Evolutionary conservation across 2,113 vertebrate genomes (phyloP).

Genomic region (Fulmarus glacialis): DNA sequence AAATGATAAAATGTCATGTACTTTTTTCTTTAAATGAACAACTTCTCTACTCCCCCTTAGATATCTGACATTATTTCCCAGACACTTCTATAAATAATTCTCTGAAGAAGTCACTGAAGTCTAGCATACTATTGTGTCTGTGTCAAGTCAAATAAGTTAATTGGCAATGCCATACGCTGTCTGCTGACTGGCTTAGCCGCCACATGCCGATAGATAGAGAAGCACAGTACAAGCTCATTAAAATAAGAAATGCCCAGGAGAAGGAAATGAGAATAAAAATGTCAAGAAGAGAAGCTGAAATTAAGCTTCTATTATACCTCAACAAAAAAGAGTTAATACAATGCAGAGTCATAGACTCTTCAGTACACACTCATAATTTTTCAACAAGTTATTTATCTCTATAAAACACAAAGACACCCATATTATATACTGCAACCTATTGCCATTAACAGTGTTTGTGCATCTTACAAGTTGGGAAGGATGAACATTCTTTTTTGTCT

Average conservation of each 20-base stretch:
- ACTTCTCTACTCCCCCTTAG: not conserved
- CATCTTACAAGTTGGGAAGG: not conserved
- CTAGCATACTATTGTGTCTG: not conserved
- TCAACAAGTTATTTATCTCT: not conserved
- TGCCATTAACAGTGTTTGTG: not conserved
- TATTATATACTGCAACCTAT: not conserved
- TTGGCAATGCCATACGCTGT: not conserved
- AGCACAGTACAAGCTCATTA: constrained; percentile 8
- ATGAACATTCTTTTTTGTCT: not conserved
- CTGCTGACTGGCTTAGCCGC: not conserved
- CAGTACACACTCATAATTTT: not conserved
- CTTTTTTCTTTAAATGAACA: not conserved
- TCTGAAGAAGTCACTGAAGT: constrained; percentile 16
- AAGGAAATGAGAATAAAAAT: constrained; percentile 1
- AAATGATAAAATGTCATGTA: not conserved
- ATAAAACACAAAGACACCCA: not conserved
- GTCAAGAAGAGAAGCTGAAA: not conserved
- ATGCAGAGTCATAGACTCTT: not conserved
- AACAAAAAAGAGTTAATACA: not conserved
- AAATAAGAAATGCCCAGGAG: not conserved
- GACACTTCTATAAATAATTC: constrained; percentile 20
- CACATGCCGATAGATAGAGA: not conserved
- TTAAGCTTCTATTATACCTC: not conserved
- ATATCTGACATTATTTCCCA: not conserved
- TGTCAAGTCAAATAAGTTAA: constrained; percentile 44